Evolutionary conservation across 2,113 vertebrate species (phyloP), one percentile per base, ranked within the genome.

Genomic region (Mirounga angustirostris): DNA sequence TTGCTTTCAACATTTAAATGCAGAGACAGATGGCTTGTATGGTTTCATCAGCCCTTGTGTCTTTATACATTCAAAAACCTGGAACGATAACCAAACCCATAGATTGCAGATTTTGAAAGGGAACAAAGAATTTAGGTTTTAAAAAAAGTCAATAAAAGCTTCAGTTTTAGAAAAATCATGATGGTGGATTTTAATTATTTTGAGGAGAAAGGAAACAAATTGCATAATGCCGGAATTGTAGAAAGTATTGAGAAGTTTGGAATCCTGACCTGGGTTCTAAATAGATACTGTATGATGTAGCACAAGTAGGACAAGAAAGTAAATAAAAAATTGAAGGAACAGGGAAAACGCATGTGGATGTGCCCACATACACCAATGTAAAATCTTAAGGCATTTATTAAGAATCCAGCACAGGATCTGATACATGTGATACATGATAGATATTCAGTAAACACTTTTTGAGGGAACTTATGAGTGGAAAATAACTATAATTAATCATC

Each of bases 1-100:
- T 98, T 97, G 80, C 96, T 98, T 98, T 98, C 98, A 98, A 97
- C 98, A 96, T 98, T 98, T 98, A 98, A 97, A 98, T 98, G 58
- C 91, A 97, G 89, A 98, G 97, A 98, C 97, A 98, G 98, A 98
- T 98, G 98, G 97, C 93, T 98, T 97, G 87, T 98, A 92, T 43
- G 74, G 58, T 97, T 98, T 98, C 98, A 97, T 98, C 95, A 98
- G 96, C 97, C 92, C 61, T 97, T 93, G 67, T 90, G 81, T 98
- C 94, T 98, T 98, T 97, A 97, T 92, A 97, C 97, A 98, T 98
- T 98, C 88, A 98, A 98, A 97, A 98, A 67, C 80, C 86, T 98
- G 96, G 94, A 96, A 96, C 74, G 93, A 97, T 98, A 98, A 98
- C 86, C 88, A 98, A 94, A 73, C 50, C 65, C 81, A 86, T 43